phyloP scores from a whole-genome alignment of 2,888 invertebrate species.

The Cephonodes hylas region DNA sequence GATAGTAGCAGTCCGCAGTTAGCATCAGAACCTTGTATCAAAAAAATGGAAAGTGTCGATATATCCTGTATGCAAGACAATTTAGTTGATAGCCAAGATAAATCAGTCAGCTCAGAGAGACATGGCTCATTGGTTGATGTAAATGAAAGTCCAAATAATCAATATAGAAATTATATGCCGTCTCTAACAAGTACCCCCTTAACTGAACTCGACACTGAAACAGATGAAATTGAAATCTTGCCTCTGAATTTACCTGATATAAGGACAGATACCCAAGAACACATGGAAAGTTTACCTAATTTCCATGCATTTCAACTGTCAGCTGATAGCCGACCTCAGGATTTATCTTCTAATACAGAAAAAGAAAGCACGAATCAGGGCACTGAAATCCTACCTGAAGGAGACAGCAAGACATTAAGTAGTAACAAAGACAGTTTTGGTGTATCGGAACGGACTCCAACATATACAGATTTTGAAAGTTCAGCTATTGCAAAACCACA shows the following conservation, averaged over 20 bases:
- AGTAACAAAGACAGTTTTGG: constrained; percentile 39
- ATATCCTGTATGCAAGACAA: constrained; percentile 59
- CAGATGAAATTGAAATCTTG: constrained; percentile 39
- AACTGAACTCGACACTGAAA: constrained; percentile 28
- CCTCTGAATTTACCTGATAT: constrained; percentile 45
- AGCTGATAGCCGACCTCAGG: constrained; percentile 61
- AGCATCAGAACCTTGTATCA: constrained; percentile 43
- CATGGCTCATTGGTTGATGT: constrained; percentile 30
- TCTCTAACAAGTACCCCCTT: constrained; percentile 69
- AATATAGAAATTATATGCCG: constrained; percentile 52
- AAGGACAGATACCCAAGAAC: constrained; percentile 34
- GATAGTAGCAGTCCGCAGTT: constrained; percentile 46
- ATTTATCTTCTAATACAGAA: constrained; percentile 41
- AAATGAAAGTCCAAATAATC: constrained; percentile 48
- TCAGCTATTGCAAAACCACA: constrained; percentile 58
- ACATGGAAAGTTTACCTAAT: constrained; percentile 41
- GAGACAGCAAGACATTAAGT: constrained; percentile 46
- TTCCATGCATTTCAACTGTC: constrained; percentile 58
- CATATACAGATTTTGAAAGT: constrained; percentile 61
- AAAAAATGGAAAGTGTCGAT: constrained; percentile 70
- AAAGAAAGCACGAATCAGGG: constrained; percentile 36
- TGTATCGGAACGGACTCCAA: constrained; percentile 44
- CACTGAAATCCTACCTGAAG: constrained; percentile 47
- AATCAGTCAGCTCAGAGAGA: constrained; percentile 32
- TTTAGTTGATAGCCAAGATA: constrained; percentile 37